A percentile compares a stretch with the other conserved stretches of the same genome.
Evolutionary conservation across 2,888 invertebrate genomes (phyloP).

Genomic region (Caenorhabditis wallacei): DNA sequence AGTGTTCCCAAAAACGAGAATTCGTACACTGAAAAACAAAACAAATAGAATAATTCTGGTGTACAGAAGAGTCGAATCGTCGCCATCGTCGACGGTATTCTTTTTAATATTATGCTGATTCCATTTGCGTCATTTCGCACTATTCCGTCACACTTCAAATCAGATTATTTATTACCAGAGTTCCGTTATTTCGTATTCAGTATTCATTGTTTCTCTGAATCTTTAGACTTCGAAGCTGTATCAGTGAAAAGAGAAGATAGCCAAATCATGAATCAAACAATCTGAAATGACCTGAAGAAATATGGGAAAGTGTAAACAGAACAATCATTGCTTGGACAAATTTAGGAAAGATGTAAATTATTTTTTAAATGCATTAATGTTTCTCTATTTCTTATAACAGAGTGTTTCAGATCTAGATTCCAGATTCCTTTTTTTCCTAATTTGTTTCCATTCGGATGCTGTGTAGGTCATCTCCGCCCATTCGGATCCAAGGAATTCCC

Average conservation of each 20-base stretch:
- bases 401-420: no score
- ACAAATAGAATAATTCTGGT: constrained; percentile 23
- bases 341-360: no score
- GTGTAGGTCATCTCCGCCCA: no score
- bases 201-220: background rate
- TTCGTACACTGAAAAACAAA: constrained; percentile 5
- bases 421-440: no score
- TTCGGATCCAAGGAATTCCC: constrained; percentile 26
- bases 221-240: background rate
- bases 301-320: no score
- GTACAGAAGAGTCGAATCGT: background rate
- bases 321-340: no score
- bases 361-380: no score
- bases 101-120: constrained; percentile 50
- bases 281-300: no score
- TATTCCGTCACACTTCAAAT: constrained; percentile 56
- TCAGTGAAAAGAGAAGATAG: background rate
- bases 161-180: constrained; percentile 28
- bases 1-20: background rate
- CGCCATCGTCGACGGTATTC: background rate
- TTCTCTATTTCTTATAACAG: no score
- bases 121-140: constrained; percentile 64
- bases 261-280: no score
- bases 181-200: background rate
- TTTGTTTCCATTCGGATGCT: no score